These are phyloP conservation scores for Hylia prasina DNA, from an alignment of 2,113 vertebrate species.

Conservation along the genomic window DNA sequence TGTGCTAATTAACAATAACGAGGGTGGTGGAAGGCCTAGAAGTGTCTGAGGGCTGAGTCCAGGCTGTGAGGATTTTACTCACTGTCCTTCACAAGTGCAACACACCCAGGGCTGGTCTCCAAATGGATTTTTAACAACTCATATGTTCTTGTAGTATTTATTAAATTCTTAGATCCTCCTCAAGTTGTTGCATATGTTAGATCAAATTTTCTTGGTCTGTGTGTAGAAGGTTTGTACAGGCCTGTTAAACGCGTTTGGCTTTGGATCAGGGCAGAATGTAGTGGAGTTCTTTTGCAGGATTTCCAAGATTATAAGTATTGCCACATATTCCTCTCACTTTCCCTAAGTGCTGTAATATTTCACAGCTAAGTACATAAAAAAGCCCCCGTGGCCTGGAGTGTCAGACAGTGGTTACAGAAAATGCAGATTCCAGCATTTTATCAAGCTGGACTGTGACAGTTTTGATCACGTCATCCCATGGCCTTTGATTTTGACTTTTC, in stretches of 20 bases:
- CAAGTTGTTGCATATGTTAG: neutral
- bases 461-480: neutral
- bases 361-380: neutral
- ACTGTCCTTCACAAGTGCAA: neutral
- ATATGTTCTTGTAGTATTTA: neutral
- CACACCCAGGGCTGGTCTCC: neutral
- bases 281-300: neutral
- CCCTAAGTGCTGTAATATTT: neutral
- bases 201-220: neutral
- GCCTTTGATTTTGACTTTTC: neutral
- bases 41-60: neutral
- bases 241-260: neutral
- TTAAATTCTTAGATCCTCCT: neutral
- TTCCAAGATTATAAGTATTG: neutral
- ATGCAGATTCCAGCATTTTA: neutral
- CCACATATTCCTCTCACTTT: neutral
- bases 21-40: neutral
- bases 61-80: neutral
- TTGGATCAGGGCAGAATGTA: neutral
- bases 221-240: neutral
- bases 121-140: neutral
- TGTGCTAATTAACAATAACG: neutral
- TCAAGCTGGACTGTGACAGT: neutral
- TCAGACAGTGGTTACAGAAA: neutral
- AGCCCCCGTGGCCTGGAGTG: neutral